A percentile compares a stretch with the other conserved stretches of the same genome.
Evolutionary conservation across 1,140 invertebrate species (phyloP).

Genomic region (Hypothenemus hampei): DNA sequence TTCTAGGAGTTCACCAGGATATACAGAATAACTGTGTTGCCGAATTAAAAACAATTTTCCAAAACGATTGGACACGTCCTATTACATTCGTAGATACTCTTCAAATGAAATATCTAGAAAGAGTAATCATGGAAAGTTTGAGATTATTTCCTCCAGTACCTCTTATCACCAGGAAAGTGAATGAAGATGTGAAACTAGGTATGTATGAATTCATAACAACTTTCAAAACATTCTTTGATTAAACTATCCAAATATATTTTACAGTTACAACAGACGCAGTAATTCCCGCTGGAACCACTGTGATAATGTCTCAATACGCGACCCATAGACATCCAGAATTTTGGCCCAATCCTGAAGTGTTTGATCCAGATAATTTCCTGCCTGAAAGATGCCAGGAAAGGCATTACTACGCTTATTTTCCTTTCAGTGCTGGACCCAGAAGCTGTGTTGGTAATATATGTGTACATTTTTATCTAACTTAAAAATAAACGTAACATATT

Average conservation of each 20-base stretch:
- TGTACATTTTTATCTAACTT: not conserved
- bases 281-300: constrained; percentile 60
- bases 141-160: constrained; percentile 81
- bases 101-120: constrained; percentile 77
- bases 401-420: constrained; percentile 80
- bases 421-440: constrained; percentile 81
- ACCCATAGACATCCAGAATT: constrained; percentile 71
- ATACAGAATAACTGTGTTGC: constrained; percentile 68
- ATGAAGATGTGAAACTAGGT: constrained; percentile 62
- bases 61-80: constrained; percentile 61
- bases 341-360: constrained; percentile 76
- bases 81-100: constrained; percentile 68
- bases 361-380: constrained; percentile 87
- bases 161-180: constrained; percentile 64
- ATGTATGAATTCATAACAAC: constrained; percentile 27
- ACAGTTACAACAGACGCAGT: constrained; percentile 47
- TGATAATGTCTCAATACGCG: constrained; percentile 56
- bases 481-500: constrained; percentile 3
- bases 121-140: constrained; percentile 76
- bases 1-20: constrained; percentile 73
- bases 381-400: constrained; percentile 71
- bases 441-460: constrained; percentile 66
- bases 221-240: not conserved
- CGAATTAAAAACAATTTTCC: constrained; percentile 78
- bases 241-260: constrained; percentile 8